Percentiles rank a stretch among this genome's conserved stretches.
phyloP scores from a whole-genome alignment of 2,888 invertebrate genomes.

The Rambutsinella grinnellia region DNA sequence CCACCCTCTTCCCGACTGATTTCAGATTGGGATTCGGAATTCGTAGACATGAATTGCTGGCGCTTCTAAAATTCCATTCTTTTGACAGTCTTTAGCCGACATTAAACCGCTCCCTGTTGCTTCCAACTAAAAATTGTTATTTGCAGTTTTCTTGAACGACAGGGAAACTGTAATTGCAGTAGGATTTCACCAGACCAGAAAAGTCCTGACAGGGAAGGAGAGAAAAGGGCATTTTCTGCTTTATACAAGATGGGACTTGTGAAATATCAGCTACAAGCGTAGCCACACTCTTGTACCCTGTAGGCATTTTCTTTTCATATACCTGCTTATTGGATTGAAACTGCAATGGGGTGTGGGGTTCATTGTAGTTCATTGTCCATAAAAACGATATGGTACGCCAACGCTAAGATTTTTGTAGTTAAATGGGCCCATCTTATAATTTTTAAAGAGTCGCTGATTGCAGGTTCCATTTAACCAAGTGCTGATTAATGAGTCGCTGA shows the following conservation, averaged over 20 bases:
- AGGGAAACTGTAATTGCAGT: background rate
- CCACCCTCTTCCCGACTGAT: slow-evolving; percentile 11
- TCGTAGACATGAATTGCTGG: slow-evolving; percentile 50
- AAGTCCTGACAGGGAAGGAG: background rate
- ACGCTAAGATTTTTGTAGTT: too few relatives aligned
- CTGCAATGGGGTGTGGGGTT: too few relatives aligned
- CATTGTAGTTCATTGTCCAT: too few relatives aligned
- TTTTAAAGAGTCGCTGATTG: too few relatives aligned
- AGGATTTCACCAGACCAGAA: background rate
- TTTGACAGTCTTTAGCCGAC: slow-evolving; percentile 30
- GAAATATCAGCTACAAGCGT: too few relatives aligned
- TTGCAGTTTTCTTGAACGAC: background rate
- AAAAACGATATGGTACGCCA: too few relatives aligned
- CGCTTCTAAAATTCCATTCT: slow-evolving; percentile 55
- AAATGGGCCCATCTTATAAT: too few relatives aligned
- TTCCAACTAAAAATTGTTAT: background rate
- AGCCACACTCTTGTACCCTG: too few relatives aligned
- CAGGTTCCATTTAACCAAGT: too few relatives aligned
- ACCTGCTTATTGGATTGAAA: too few relatives aligned
- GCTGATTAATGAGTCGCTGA: background rate
- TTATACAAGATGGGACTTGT: too few relatives aligned
- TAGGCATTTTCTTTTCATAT: too few relatives aligned
- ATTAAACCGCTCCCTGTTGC: slow-evolving; percentile 25
- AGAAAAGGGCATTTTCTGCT: slow-evolving; percentile 6
- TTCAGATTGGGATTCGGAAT: slow-evolving; percentile 25